A percentile compares a stretch with the other conserved stretches of the same genome.
These are phyloP conservation scores for Caenorhabditis drosophilae DNA, from an alignment of 2,888 invertebrate genomes.

Conservation along the genomic window DNA sequence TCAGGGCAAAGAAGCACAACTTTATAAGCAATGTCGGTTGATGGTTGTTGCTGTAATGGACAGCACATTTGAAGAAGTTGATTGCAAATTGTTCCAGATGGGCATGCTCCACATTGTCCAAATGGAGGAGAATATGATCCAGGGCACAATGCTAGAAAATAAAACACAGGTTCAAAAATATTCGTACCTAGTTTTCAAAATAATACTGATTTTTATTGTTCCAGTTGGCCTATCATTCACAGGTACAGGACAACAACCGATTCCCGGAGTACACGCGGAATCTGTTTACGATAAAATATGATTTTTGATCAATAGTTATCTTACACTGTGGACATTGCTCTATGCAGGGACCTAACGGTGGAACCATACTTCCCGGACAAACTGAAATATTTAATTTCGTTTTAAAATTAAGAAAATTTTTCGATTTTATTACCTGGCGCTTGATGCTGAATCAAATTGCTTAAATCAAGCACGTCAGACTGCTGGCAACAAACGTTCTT, in stretches of 20 bases:
- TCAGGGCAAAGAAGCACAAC: slow-evolving; percentile 55
- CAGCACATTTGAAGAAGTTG: slow-evolving; percentile 47
- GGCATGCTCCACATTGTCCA: slow-evolving; percentile 45
- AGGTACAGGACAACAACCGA: slow-evolving; percentile 54
- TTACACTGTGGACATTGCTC: slow-evolving; percentile 53
- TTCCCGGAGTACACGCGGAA: slow-evolving; percentile 53
- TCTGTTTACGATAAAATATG: slow-evolving; percentile 24
- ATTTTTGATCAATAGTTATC: background rate
- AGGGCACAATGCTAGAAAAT: slow-evolving; percentile 49
- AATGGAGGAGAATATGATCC: slow-evolving; percentile 50
- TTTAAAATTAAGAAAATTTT: background rate
- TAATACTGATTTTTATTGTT: slow-evolving; percentile 44
- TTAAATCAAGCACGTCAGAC: slow-evolving; percentile 32
- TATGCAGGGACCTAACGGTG: slow-evolving; percentile 53
- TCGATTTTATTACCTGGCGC: slow-evolving; percentile 49
- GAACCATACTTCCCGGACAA: slow-evolving; percentile 53
- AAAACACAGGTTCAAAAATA: background rate
- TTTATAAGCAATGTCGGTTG: slow-evolving; percentile 45
- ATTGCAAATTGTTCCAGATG: slow-evolving; percentile 43
- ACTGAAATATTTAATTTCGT: slow-evolving; percentile 25
- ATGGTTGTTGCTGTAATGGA: slow-evolving; percentile 39
- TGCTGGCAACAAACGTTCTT: slow-evolving; percentile 58
- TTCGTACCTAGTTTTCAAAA: background rate
- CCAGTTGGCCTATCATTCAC: slow-evolving; percentile 40
- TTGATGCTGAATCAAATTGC: slow-evolving; percentile 47